phyloP scores from a whole-genome alignment of 2,113 vertebrate species.

The Zosterops pallidus region DNA sequence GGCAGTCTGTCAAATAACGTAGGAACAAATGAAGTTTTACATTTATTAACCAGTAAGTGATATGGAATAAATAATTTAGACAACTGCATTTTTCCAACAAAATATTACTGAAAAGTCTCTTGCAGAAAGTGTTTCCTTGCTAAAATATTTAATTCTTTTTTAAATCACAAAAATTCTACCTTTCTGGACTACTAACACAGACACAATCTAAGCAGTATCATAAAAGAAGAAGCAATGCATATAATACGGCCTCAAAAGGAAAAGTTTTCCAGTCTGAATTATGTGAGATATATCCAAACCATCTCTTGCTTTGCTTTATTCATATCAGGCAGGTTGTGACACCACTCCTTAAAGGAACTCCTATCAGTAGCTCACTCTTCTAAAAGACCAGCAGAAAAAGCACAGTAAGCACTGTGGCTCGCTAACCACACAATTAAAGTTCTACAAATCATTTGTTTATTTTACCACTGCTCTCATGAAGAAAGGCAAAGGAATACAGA shows the following conservation, averaged over 20 bases:
- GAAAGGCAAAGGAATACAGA: not conserved
- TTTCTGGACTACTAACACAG: not conserved
- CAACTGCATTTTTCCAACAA: not conserved
- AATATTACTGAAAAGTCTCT: not conserved
- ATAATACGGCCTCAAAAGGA: not conserved
- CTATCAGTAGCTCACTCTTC: not conserved
- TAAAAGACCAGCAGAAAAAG: not conserved
- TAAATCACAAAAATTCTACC: not conserved
- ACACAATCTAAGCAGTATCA: not conserved
- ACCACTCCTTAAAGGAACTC: not conserved
- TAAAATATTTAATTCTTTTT: not conserved
- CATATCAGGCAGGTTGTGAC: not conserved
- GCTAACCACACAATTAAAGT: not conserved
- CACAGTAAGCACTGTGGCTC: not conserved
- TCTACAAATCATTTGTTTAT: not conserved
- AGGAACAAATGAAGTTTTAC: conserved; percentile 35
- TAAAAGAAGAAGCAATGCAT: not conserved
- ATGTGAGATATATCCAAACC: not conserved
- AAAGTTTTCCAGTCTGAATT: not conserved
- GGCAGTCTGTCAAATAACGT: conserved; percentile 81
- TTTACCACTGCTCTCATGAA: not conserved
- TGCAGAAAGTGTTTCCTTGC: not conserved
- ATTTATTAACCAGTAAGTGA: not conserved
- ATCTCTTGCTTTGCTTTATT: not conserved
- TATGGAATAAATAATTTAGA: not conserved